phyloP scores from a whole-genome alignment of 1,140 invertebrate species.

The Phenacoccus solenopsis region DNA sequence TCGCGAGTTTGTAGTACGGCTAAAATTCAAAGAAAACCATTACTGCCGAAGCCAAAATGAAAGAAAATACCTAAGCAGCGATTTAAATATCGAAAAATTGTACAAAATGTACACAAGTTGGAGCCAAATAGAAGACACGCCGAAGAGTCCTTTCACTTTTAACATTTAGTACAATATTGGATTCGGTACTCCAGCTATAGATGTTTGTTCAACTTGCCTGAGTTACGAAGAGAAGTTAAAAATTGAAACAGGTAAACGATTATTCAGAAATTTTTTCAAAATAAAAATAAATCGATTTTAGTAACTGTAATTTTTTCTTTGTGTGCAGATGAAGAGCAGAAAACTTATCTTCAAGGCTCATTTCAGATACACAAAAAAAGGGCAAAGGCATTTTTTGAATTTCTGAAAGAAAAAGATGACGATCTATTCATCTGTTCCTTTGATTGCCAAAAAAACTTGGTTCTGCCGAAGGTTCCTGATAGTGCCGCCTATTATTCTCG shows the following conservation, averaged over 20 bases:
- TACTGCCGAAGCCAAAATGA: conserved; percentile 14
- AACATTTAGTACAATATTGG: conserved; percentile 24
- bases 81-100: conserved; percentile 20
- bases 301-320: neutral
- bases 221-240: conserved; percentile 23
- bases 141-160: conserved; percentile 23
- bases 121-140: neutral
- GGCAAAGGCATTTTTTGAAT: neutral
- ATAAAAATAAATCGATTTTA: neutral
- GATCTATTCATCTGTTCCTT: conserved; percentile 28
- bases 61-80: conserved; percentile 2
- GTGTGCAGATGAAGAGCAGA: too few relatives aligned
- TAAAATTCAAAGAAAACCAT: conserved; percentile 11
- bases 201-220: conserved; percentile 26
- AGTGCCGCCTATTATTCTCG: conserved; percentile 31
- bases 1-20: neutral
- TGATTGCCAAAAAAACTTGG: conserved; percentile 34
- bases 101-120: neutral
- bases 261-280: neutral
- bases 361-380: neutral
- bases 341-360: neutral
- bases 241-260: conserved; percentile 16
- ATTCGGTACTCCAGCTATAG: conserved; percentile 25
- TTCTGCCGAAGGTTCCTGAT: conserved; percentile 30
- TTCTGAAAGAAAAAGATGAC: conserved; percentile 27